phyloP scores from a whole-genome alignment of 2,888 invertebrate species.

The Cremastobaeus sp. region DNA sequence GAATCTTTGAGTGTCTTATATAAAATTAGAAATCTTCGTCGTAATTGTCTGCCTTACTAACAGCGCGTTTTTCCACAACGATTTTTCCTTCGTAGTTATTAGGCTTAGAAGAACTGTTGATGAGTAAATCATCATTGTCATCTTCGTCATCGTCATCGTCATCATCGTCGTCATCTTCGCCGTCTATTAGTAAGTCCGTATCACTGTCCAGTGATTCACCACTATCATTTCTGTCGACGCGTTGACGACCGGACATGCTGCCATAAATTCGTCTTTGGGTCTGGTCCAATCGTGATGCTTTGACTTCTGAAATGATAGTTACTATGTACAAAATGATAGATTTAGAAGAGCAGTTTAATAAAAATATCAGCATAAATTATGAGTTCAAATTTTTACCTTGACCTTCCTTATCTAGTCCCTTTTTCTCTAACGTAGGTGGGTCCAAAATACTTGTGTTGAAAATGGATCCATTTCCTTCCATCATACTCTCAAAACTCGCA shows the following conservation, averaged over 20 bases:
- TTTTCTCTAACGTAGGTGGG: conserved; percentile 69
- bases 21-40: conserved; percentile 74
- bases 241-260: conserved; percentile 79
- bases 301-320: too few species aligned
- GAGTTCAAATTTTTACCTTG: conserved; percentile 55
- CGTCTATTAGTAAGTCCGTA: conserved; percentile 81
- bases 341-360: not conserved
- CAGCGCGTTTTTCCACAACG: conserved; percentile 71
- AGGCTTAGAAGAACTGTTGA: conserved; percentile 70
- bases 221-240: conserved; percentile 73
- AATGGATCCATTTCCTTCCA: conserved; percentile 77
- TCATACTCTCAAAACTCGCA: conserved; percentile 78
- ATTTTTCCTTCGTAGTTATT: conserved; percentile 69
- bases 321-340: not conserved
- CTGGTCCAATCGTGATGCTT: conserved; percentile 69
- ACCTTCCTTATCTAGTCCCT: conserved; percentile 64
- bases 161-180: conserved; percentile 81
- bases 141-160: conserved; percentile 80
- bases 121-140: conserved; percentile 79
- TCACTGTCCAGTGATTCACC: conserved; percentile 77
- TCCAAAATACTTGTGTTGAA: conserved; percentile 74
- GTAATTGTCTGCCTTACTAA: conserved; percentile 74
- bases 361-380: too few species aligned
- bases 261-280: conserved; percentile 81
- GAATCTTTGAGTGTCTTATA: not conserved